Conservation (phyloP, 2,888 invertebrate species). For the Pimpla rufipes region DNA sequence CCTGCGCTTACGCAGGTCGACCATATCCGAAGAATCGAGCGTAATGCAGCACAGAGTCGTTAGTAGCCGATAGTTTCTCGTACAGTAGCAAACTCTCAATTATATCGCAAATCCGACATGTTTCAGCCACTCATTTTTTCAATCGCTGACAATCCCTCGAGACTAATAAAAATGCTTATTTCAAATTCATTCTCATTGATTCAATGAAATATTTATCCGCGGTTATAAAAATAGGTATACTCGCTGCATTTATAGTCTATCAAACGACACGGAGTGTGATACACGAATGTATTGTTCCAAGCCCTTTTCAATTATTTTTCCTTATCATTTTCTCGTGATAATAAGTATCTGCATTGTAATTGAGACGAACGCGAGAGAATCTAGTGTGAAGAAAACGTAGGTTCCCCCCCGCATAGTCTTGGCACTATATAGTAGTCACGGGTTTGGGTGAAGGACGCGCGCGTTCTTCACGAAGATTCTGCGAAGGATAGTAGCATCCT, state of each 20-base stretch:
- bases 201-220: neutral
- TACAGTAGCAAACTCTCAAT: no score
- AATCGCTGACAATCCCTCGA: neutral
- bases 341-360: neutral
- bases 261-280: neutral
- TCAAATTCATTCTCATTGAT: neutral
- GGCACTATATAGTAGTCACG: conserved; percentile 5
- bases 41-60: neutral
- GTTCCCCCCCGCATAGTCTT: neutral
- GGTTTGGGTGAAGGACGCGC: conserved; percentile 38
- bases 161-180: neutral
- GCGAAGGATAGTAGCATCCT: conserved; percentile 62
- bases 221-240: neutral
- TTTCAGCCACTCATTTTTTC: neutral
- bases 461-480: conserved; percentile 57
- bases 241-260: no score
- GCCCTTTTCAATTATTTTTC: neutral
- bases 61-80: conserved; percentile 1
- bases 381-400: neutral
- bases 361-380: neutral
- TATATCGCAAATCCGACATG: no score
- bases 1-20: conserved; percentile 19
- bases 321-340: neutral
- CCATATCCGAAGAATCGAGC: neutral
- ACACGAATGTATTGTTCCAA: neutral